Percentiles rank a stretch among this genome's conserved stretches.
Evolutionary conservation across 2,113 vertebrate species (phyloP).

Genomic region (Pseudonaja textilis): DNA sequence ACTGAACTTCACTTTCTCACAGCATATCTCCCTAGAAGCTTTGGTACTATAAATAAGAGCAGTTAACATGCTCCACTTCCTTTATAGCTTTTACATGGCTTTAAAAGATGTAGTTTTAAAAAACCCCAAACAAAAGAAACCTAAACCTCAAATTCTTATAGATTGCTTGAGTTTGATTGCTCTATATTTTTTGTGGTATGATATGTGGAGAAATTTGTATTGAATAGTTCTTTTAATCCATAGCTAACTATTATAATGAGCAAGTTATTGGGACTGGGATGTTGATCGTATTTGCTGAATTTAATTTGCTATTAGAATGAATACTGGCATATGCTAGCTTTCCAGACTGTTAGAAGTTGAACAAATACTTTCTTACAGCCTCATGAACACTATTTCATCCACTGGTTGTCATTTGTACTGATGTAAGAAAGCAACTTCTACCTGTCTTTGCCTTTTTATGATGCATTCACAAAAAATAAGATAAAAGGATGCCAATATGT

Average conservation of each 20-base stretch:
- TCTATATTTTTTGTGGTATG: neutral
- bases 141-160: neutral
- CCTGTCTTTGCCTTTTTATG: neutral
- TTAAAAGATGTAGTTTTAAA: neutral
- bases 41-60: neutral
- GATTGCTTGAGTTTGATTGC: neutral
- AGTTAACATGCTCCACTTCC: neutral
- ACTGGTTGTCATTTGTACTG: neutral
- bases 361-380: neutral
- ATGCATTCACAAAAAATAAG: neutral
- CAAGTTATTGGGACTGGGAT: neutral
- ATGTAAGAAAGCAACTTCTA: neutral
- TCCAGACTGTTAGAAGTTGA: neutral
- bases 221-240: neutral
- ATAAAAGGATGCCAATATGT: neutral
- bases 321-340: neutral
- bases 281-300: neutral
- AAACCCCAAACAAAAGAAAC: neutral
- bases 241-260: neutral
- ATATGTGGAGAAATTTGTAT: neutral
- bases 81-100: neutral
- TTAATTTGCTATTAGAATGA: neutral
- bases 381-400: neutral
- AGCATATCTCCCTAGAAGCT: neutral
- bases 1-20: neutral